Evolutionary conservation across 2,113 vertebrate genomes (phyloP), one percentile per base, ranked within the genome.

Genomic region (Grus americana): DNA sequence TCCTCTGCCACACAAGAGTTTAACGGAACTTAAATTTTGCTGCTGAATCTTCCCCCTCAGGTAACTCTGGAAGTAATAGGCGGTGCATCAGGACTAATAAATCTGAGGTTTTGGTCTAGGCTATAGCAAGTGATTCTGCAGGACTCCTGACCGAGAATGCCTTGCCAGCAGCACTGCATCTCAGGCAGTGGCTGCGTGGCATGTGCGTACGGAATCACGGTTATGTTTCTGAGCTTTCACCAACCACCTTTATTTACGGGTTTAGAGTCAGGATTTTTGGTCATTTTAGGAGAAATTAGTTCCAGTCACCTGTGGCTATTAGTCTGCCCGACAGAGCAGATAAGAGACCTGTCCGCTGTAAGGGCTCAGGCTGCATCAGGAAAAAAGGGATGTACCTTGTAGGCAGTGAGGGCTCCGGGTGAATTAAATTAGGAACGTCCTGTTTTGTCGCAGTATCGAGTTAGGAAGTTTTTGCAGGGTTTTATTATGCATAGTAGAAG

Each of bases 211-310:
- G 34, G 42, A 65, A 24, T 22, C 12, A 15, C 11, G 46, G 46
- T 20, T 17, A 6, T 30, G 4, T 42, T 93, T 66, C 66, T 79
- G 55, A 91, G 40, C 49, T 66, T 68, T 42, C 34, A 65, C 55
- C 29, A 59, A 0, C 46, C 23, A 5, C 0, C 0, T 42, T 65
- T 73, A 38, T 79, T 47, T 86, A 29, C 36, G 73, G 38, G 21
- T 18, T 50, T 74, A 55, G 29, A 42, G 36, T 38, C 26, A 74
- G 55, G 19, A 52, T 70, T 93, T 91, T 55, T 61, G 12, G 57
- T 57, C 21, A 15, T 42, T 81, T 78, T 55, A 34, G 44, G 40
- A 85, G 24, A 36, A 88, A 59, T 21, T 81, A 11, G 5, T 73
- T 65, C 54, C 32, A 34, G 40, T 81, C 44, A 42, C 19, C n/a